phyloP scores from a whole-genome alignment of 2,888 invertebrate genomes.

The Venustoraphidia nigricollis region DNA sequence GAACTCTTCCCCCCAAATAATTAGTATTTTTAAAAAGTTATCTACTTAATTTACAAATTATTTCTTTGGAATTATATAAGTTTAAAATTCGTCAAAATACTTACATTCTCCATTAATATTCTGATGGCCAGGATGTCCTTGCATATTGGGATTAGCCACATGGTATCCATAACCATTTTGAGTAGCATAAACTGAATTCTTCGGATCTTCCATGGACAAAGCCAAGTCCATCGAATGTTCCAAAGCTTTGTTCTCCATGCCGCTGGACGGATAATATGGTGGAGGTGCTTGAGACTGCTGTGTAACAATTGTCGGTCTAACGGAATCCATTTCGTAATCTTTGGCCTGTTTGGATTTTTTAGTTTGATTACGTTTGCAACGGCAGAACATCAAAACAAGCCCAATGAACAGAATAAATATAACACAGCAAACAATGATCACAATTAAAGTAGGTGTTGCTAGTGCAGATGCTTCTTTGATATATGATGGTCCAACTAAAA shows the following conservation, averaged over 20 bases:
- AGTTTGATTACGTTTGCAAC: slow-evolving; percentile 65
- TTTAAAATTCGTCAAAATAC: slow-evolving; percentile 22
- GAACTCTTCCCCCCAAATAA: not conserved
- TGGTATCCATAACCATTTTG: slow-evolving; percentile 80
- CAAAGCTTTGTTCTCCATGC: slow-evolving; percentile 81
- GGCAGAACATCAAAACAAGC: slow-evolving; percentile 67
- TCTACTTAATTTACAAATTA: slow-evolving; percentile 1
- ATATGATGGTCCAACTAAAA: slow-evolving; percentile 63
- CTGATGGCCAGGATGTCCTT: slow-evolving; percentile 41
- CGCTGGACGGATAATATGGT: slow-evolving; percentile 75
- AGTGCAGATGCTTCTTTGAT: slow-evolving; percentile 64
- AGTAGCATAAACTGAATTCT: slow-evolving; percentile 67
- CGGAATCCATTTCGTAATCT: slow-evolving; percentile 83
- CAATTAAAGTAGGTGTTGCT: slow-evolving; percentile 63
- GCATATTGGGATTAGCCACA: slow-evolving; percentile 50
- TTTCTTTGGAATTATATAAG: not conserved
- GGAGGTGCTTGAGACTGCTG: slow-evolving; percentile 78
- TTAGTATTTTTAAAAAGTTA: not conserved
- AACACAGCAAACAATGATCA: slow-evolving; percentile 62
- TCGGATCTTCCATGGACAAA: slow-evolving; percentile 69
- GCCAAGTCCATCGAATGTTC: slow-evolving; percentile 81
- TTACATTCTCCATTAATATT: slow-evolving; percentile 71
- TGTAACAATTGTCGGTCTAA: slow-evolving; percentile 70
- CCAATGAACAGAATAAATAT: slow-evolving; percentile 66
- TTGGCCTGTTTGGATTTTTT: slow-evolving; percentile 70